A percentile compares a stretch with the other conserved stretches of the same genome.
These are phyloP conservation scores for Rhinoptilus africanus DNA, from an alignment of 2,113 vertebrate genomes.

Conservation along the genomic window DNA sequence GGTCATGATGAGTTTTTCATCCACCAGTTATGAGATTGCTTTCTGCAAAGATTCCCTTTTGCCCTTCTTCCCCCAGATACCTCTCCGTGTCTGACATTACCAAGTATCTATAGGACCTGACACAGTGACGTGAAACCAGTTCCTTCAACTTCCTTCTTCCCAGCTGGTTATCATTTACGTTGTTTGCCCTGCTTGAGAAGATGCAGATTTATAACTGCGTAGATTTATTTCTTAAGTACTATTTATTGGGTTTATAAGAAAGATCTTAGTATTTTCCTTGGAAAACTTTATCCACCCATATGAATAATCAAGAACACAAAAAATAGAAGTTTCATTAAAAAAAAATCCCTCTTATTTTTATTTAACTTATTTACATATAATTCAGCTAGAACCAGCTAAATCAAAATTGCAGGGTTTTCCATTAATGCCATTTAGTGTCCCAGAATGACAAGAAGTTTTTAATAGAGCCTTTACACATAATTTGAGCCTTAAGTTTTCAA, in stretches of 20 bases:
- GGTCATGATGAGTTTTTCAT: no score
- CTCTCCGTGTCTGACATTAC: neutral
- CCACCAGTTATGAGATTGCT: neutral
- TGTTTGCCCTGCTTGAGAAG: neutral
- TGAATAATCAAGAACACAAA: neutral
- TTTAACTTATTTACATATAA: neutral
- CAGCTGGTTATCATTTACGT: neutral
- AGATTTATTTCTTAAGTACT: neutral
- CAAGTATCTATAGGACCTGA: neutral
- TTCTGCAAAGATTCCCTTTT: neutral
- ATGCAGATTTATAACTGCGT: neutral
- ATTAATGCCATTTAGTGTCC: neutral
- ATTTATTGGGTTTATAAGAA: neutral
- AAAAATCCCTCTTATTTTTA: neutral
- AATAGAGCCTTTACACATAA: neutral
- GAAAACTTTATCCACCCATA: neutral
- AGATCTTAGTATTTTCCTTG: neutral
- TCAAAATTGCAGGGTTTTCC: neutral
- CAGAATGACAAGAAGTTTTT: neutral
- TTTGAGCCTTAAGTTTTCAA: neutral
- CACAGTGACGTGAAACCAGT: neutral
- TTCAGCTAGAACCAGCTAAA: neutral
- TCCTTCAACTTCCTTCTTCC: neutral
- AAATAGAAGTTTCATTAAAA: neutral
- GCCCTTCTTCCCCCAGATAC: neutral